Conservation (phyloP, 2,888 invertebrate genomes). For the Trichogramma evanescens region DNA sequence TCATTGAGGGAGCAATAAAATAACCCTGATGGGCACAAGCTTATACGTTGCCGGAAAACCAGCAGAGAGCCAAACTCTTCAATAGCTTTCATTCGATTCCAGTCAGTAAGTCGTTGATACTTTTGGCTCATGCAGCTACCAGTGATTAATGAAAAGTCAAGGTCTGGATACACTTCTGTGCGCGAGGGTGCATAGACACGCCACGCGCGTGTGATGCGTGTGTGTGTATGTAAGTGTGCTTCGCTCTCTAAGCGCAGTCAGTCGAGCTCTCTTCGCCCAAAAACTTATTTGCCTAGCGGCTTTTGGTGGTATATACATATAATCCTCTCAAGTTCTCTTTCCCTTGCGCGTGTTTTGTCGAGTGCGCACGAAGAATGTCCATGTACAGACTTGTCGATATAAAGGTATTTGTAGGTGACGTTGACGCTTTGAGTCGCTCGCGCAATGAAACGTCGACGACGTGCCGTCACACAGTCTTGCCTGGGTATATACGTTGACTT, state of each 20-base stretch:
- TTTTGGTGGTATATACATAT: too few species aligned
- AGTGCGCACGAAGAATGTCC: slow-evolving; percentile 34
- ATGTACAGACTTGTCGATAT: slow-evolving; percentile 26
- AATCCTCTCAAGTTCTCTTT: neutral
- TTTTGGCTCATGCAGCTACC: slow-evolving; percentile 21
- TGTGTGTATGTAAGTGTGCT: neutral
- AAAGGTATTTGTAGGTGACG: slow-evolving; percentile 18
- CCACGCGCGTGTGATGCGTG: too few species aligned
- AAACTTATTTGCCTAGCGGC: too few species aligned
- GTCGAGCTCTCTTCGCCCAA: too few species aligned
- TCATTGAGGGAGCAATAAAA: too few species aligned
- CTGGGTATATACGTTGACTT: slow-evolving; percentile 6
- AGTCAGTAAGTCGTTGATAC: slow-evolving; percentile 46
- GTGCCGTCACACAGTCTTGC: slow-evolving; percentile 6
- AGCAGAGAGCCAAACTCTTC: neutral
- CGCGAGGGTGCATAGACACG: slow-evolving; percentile 10
- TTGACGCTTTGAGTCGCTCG: neutral
- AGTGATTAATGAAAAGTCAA: slow-evolving; percentile 48
- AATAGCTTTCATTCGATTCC: slow-evolving; percentile 19
- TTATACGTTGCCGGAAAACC: too few species aligned
- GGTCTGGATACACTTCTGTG: slow-evolving; percentile 41
- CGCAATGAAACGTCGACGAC: slow-evolving; percentile 6
- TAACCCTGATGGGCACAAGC: too few species aligned
- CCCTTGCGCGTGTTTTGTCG: neutral
- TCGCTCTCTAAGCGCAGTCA: neutral